Base-by-base conservation (phyloP, 2,888 invertebrate genomes). In the Dromius quadrimaculatus region DNA sequence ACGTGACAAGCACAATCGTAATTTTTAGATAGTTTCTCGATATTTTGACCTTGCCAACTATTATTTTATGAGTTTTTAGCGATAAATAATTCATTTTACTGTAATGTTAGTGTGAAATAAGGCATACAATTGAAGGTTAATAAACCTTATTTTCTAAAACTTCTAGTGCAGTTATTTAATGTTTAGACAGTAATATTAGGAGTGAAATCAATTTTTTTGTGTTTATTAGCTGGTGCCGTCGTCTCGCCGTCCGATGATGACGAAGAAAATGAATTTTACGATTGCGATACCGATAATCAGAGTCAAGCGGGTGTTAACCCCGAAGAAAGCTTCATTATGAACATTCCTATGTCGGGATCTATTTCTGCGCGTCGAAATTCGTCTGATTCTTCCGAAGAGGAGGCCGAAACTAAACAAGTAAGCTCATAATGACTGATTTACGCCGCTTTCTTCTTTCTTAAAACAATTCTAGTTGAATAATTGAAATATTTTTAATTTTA, bases 191-290 rank as follows among this genome's bases (percentile, higher is more conserved):
- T n/a, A n/a, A n/a, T n/a, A n/a, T n/a, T n/a, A n/a, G n/a, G 22
- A 11, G 50, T 50, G 50, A 19, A 17, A n/a, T 47, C 1, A 11
- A 1, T 19, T 19, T 9, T n/a, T n/a, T n/a, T n/a, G n/a, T n/a
- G n/a, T n/a, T n/a, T 72, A 73, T 54, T 74, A 78, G 78, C 76
- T 85, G 86, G 85, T 9, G 85, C 85, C 9, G 84, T 81, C 78
- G 86, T 87, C 74, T 86, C 71, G 80, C 85, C 74, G 77, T 86
- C 81, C 71, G 88, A 84, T 66, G 87, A 90, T 80, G 92, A 92
- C 81, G 92, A 91, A 77, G 91, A 92, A 76, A 90, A 89, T 80
- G 91, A 91, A 78, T 91, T 90, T 82, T 92, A 90, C 77, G 90
- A 91, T 80, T 79, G 83, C 80, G 72, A 76, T 81, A 77, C 80